Evolutionary conservation across 2,113 vertebrate genomes (phyloP), one percentile per base, ranked within the genome.

Genomic region (Corythaeola cristata): DNA sequence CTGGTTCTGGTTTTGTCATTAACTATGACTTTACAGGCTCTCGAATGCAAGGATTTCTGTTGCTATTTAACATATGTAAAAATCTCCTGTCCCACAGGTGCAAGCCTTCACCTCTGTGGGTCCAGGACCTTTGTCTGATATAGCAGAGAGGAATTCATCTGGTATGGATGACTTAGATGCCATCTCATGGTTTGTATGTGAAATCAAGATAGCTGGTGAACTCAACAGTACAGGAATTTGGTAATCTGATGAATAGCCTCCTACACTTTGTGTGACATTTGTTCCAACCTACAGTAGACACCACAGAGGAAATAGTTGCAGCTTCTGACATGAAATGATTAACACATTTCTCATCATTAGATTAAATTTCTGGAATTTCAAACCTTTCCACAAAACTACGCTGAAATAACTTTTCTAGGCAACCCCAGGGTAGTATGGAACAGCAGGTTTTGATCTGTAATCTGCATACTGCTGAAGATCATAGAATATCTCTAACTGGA

Each of bases 51-150:
- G 62, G 0, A 9, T 64, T 86, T 64, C 16, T 49, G 13, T 24
- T 75, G 15, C 56, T 81, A 11, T 8, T 75, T 72, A 64, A 72
- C 6, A 3, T 28, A 47, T 8, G 6, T 45, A 69, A 50, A 30
- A 52, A 64, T 75, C 28, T 94, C 11, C 18, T 85, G 55, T 96
- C 83, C 67, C 75, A 72, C 76, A 98, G 98, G 97, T 98, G 66
- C 92, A 97, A 89, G 98, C 92, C 39, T 98, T 97, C 69, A 98
- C 98, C 30, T 98, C 94, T 62, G 92, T 93, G 83, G 98, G 98
- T 52, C 92, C 98, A 90, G 98, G 98, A 79, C 97, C 96, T 39
- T 94, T 98, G 85, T 98, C 98, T 92, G 86, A 90, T 22, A 28
- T 79, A 75, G 93, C 80, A 62, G 96, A 98, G 71, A 94, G 78